Evolutionary conservation across 2,888 invertebrate genomes (phyloP).

Genomic region (Hedya salicella): DNA sequence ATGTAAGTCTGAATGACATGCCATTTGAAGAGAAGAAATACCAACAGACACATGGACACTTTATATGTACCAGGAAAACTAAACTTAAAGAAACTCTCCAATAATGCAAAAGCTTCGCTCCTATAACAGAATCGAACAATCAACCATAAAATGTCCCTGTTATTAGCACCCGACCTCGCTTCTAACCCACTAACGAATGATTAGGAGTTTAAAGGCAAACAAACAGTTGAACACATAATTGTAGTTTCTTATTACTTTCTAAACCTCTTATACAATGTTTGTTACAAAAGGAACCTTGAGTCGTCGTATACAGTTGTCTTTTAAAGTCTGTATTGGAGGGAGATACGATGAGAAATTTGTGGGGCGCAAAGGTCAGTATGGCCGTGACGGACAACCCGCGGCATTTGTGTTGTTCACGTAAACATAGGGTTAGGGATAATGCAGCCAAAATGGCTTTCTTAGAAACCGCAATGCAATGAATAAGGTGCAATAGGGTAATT

Average conservation of each 20-base stretch:
- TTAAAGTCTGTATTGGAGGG: neutral
- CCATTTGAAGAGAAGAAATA: no score
- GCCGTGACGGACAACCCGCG: slow-evolving; percentile 10
- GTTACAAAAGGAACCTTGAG: neutral
- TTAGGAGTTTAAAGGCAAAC: slow-evolving; percentile 34
- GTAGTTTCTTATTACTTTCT: neutral
- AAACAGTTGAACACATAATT: slow-evolving; percentile 32
- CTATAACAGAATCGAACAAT: neutral
- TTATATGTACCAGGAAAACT: no score
- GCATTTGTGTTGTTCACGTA: slow-evolving; percentile 24
- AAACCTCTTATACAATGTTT: slow-evolving; percentile 9
- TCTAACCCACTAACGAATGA: slow-evolving; percentile 26
- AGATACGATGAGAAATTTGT: slow-evolving; percentile 4
- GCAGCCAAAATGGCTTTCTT: neutral
- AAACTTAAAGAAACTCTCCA: no score
- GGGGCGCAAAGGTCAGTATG: slow-evolving; percentile 25
- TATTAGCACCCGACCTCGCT: slow-evolving; percentile 15
- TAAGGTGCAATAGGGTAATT: no score
- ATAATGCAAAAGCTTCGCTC: no score
- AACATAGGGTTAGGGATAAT: slow-evolving; percentile 35
- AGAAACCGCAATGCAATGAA: neutral
- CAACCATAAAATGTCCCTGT: slow-evolving; percentile 8
- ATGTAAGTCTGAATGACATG: no score
- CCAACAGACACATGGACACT: no score
- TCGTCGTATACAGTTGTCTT: neutral